These are phyloP conservation scores for Mustelus asterias DNA, from an alignment of 2,113 vertebrate genomes.

Conservation along the genomic window DNA sequence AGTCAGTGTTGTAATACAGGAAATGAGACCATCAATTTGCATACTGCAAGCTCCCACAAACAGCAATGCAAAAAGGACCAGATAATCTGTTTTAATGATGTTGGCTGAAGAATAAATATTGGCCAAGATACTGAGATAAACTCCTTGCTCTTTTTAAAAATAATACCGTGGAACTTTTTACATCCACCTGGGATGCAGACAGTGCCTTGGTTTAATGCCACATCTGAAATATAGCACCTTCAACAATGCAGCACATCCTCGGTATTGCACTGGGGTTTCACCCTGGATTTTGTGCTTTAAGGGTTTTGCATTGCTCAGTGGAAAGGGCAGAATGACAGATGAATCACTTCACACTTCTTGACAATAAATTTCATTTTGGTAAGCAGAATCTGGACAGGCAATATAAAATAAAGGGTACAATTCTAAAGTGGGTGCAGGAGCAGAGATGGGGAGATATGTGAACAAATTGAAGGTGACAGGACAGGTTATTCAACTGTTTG, in stretches of 20 bases:
- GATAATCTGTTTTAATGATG: background rate
- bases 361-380: no score
- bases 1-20: background rate
- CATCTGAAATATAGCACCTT: no score
- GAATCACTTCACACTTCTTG: no score
- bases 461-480: no score
- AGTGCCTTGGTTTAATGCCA: no score
- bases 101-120: background rate
- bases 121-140: background rate
- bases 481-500: no score
- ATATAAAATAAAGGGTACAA: no score
- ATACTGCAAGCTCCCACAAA: background rate
- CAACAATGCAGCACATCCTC: background rate
- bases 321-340: background rate
- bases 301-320: background rate
- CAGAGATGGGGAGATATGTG: no score
- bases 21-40: background rate
- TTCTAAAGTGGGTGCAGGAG: no score
- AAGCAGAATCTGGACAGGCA: no score
- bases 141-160: background rate
- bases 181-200: background rate
- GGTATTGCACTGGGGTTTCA: background rate
- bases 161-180: background rate
- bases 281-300: background rate
- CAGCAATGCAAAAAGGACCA: background rate